A percentile compares a stretch with the other conserved stretches of the same genome.
phyloP scores from a whole-genome alignment of 2,113 vertebrate species.

The Chrysemys picta region DNA sequence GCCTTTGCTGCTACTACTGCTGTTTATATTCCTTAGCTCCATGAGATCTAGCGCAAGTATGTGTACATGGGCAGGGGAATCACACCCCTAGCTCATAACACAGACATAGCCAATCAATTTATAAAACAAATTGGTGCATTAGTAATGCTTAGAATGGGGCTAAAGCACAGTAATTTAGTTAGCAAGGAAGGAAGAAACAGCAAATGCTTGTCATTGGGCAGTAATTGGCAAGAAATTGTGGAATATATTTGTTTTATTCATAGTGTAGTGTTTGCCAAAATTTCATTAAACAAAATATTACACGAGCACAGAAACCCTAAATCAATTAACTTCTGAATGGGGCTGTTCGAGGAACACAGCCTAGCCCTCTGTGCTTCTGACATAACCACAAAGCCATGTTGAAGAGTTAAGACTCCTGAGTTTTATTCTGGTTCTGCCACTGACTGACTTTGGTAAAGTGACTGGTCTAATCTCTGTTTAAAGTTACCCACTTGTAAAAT shows the following conservation, averaged over 20 bases:
- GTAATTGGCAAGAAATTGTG: not conserved
- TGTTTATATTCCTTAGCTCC: too few relatives aligned
- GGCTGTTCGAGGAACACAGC: fast-evolving
- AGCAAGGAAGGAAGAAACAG: not conserved
- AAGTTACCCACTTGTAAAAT: not conserved
- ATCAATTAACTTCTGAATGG: not conserved
- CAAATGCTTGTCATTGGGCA: not conserved
- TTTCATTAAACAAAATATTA: not conserved
- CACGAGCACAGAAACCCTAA: not conserved
- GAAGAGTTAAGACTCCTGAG: not conserved
- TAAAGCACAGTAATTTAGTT: not conserved
- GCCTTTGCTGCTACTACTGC: too few relatives aligned
- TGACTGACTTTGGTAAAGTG: not conserved
- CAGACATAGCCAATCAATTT: too few relatives aligned
- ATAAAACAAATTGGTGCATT: not conserved
- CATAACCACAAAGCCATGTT: too few relatives aligned
- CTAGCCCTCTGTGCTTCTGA: not conserved
- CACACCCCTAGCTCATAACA: too few relatives aligned
- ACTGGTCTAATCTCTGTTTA: not conserved
- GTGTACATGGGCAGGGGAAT: too few relatives aligned
- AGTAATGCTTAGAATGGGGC: not conserved
- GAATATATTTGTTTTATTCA: not conserved
- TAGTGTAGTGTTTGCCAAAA: not conserved
- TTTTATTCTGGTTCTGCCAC: not conserved
- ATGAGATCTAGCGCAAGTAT: too few relatives aligned